phyloP scores from a whole-genome alignment of 2,797 vertebrate species.

The Macropus fuliginosus region DNA sequence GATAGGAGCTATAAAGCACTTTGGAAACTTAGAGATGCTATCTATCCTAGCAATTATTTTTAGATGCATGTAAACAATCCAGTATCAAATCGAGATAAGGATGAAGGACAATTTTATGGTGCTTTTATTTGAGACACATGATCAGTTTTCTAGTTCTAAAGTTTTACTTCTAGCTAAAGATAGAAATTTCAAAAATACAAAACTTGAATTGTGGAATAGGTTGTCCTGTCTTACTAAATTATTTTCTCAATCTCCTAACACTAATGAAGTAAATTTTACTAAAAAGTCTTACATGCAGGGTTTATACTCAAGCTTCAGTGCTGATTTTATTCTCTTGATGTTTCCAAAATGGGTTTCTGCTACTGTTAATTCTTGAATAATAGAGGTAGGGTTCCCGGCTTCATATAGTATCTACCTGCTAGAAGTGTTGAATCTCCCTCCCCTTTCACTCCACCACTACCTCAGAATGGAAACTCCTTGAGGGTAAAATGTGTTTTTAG shows the following conservation, averaged over 20 bases:
- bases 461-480: neutral
- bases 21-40: neutral
- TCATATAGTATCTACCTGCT: neutral
- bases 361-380: slow-evolving; percentile 48
- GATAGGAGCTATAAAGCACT: neutral
- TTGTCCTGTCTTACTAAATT: slow-evolving; percentile 35
- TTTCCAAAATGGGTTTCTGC: neutral
- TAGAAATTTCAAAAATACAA: neutral
- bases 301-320: slow-evolving; percentile 12
- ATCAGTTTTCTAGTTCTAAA: neutral
- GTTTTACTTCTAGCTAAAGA: slow-evolving; percentile 12
- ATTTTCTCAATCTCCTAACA: slow-evolving; percentile 35
- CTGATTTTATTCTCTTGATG: slow-evolving; percentile 50
- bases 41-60: neutral
- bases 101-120: neutral
- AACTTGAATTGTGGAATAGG: slow-evolving; percentile 36
- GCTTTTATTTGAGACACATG: neutral
- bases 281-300: neutral
- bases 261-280: slow-evolving; percentile 50
- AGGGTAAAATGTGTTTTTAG: neutral
- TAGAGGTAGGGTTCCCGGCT: neutral
- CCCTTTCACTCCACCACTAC: neutral
- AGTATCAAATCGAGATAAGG: neutral
- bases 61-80: neutral
- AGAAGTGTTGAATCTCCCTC: neutral